Evolutionary conservation across 1,140 invertebrate genomes (phyloP).

Genomic region (Laupala kohalensis): DNA sequence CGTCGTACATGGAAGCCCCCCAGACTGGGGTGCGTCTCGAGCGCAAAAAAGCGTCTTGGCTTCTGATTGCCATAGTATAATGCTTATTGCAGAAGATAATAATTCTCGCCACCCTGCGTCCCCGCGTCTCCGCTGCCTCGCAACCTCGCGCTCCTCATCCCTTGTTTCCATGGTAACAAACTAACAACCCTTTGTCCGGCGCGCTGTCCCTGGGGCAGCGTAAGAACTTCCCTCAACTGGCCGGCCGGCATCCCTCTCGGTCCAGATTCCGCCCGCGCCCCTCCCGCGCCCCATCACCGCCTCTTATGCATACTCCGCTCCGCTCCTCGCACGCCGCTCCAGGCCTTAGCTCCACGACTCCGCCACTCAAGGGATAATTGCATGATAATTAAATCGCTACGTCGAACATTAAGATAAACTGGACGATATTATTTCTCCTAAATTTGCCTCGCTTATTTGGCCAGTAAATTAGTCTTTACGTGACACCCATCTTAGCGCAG

Average conservation of each 20-base stretch:
- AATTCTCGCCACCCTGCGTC: background rate
- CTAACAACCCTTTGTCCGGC: constrained; percentile 13
- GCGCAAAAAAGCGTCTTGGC: background rate
- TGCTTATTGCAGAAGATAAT: constrained; percentile 6
- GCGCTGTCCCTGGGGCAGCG: constrained; percentile 11
- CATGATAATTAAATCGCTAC: constrained; percentile 16
- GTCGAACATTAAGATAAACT: constrained; percentile 15
- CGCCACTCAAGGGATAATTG: constrained; percentile 11
- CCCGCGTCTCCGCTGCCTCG: background rate
- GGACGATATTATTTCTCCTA: constrained; percentile 6
- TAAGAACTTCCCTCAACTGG: constrained; percentile 12
- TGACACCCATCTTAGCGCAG: constrained; percentile 3
- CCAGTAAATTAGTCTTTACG: constrained; percentile 6
- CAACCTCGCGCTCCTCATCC: background rate
- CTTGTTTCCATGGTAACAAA: constrained; percentile 8
- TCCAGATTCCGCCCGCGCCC: background rate
- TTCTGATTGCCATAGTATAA: background rate
- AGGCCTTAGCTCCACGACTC: background rate
- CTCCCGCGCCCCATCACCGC: background rate
- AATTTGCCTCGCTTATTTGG: constrained; percentile 7
- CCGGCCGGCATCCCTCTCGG: constrained; percentile 2
- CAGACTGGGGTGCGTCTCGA: background rate
- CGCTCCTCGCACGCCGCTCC: background rate
- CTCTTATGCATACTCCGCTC: no score
- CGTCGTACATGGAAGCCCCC: no score